Conservation (phyloP, 1,140 invertebrate species). For the Metaphire vulgaris region DNA sequence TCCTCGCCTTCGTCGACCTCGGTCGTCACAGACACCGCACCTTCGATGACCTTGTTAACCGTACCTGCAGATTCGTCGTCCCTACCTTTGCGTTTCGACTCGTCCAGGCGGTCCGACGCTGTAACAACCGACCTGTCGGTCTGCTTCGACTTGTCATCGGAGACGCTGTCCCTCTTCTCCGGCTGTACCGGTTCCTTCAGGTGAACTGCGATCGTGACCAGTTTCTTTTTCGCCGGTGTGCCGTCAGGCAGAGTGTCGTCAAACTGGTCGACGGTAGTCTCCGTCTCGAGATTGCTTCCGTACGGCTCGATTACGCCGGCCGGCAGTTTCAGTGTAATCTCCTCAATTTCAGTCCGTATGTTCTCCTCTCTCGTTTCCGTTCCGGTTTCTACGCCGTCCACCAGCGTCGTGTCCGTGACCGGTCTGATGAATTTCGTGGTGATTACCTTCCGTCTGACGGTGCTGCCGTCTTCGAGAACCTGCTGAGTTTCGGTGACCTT, state of each 20-base stretch:
- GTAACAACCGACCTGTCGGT: background rate
- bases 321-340: constrained; percentile 11
- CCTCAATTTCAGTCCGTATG: constrained; percentile 5
- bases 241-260: constrained; percentile 2
- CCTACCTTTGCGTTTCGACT: background rate
- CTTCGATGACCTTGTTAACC: constrained; percentile 10
- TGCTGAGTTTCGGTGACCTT: constrained; percentile 6
- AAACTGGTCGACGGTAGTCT: constrained; percentile 5
- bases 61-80: background rate
- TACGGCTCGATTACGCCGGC: constrained; percentile 15
- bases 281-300: constrained; percentile 15
- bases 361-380: constrained; percentile 11
- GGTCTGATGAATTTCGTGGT: constrained; percentile 17
- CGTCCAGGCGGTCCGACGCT: background rate
- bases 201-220: constrained; percentile 9
- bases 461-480: constrained; percentile 11
- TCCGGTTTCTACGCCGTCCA: background rate
- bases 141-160: background rate
- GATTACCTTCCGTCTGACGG: background rate
- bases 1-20: background rate
- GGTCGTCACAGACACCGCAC: background rate
- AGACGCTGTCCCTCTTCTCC: constrained; percentile 11
- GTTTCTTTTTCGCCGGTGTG: constrained; percentile 4
- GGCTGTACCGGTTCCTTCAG: constrained; percentile 1
- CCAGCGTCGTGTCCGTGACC: constrained; percentile 9